Percentiles rank a stretch among this genome's conserved stretches.
phyloP scores from a whole-genome alignment of 2,888 invertebrate genomes.

The Mythimna loreyi region DNA sequence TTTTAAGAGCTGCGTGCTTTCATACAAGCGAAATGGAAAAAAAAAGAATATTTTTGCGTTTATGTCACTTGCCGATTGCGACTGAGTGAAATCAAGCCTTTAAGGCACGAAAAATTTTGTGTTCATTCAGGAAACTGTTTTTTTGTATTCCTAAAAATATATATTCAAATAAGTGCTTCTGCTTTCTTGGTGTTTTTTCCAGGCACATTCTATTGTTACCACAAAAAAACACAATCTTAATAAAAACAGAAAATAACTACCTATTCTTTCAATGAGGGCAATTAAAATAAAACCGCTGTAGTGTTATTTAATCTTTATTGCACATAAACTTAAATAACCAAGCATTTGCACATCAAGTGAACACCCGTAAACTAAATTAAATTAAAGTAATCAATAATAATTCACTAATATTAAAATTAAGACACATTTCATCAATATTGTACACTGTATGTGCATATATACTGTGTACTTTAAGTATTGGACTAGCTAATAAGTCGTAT shows the following conservation, averaged over 20 bases:
- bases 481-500: constrained; percentile 5
- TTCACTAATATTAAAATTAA: not conserved
- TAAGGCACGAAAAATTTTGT: too few species aligned
- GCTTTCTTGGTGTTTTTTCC: too few species aligned
- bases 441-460: not conserved
- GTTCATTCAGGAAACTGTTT: too few species aligned
- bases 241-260: not conserved
- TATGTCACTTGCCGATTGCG: too few species aligned
- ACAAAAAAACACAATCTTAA: too few species aligned
- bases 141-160: too few species aligned
- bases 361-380: constrained; percentile 20
- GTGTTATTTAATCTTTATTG: constrained; percentile 18
- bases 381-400: constrained; percentile 1
- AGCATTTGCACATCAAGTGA: constrained; percentile 14
- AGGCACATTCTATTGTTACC: too few species aligned
- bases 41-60: too few species aligned
- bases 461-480: not conserved
- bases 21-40: too few species aligned
- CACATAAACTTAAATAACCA: constrained; percentile 25
- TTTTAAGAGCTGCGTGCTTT: too few species aligned
- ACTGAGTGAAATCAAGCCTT: too few species aligned
- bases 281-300: constrained; percentile 16
- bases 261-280: not conserved
- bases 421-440: not conserved
- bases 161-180: too few species aligned